These are phyloP conservation scores for Drosophila teissieri DNA, from an alignment of 1,140 invertebrate species.

Conservation along the genomic window DNA sequence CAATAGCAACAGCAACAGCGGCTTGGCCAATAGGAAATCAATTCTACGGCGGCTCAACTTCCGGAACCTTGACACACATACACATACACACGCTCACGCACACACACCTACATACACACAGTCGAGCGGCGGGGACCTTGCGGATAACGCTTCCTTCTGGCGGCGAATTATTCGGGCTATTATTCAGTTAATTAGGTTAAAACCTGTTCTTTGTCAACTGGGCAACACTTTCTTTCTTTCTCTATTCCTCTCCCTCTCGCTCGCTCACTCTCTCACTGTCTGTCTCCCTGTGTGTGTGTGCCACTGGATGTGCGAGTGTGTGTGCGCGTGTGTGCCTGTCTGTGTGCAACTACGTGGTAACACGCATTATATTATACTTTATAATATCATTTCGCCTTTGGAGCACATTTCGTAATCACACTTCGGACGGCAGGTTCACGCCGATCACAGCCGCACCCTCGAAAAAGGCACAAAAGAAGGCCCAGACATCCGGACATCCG, in stretches of 20 bases:
- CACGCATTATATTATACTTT: slow-evolving; percentile 66
- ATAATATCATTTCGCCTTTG: slow-evolving; percentile 54
- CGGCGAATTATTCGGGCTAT: slow-evolving; percentile 24
- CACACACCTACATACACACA: slow-evolving; percentile 33
- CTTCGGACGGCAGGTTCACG: slow-evolving; percentile 57
- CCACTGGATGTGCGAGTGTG: slow-evolving; percentile 14
- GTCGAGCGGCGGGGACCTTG: slow-evolving; percentile 11
- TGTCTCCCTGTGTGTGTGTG: slow-evolving; percentile 13
- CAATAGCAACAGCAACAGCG: slow-evolving; percentile 10
- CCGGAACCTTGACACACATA: slow-evolving; percentile 72
- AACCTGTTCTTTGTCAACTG: slow-evolving; percentile 80
- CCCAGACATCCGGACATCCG: not conserved
- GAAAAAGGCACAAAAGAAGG: slow-evolving; percentile 8
- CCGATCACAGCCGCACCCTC: slow-evolving; percentile 58
- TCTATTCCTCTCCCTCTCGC: slow-evolving; percentile 13
- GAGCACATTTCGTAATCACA: slow-evolving; percentile 70
- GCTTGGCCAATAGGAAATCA: slow-evolving; percentile 46
- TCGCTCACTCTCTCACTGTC: not conserved
- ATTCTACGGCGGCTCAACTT: slow-evolving; percentile 22
- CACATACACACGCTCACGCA: slow-evolving; percentile 37
- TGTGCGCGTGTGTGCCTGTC: slow-evolving; percentile 25
- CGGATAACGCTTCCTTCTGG: slow-evolving; percentile 11
- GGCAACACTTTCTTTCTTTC: slow-evolving; percentile 74
- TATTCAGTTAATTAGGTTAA: slow-evolving; percentile 74
- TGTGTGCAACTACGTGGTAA: slow-evolving; percentile 72